These are phyloP conservation scores for Pipistrellus pipistrellus DNA, from an alignment of 2,797 vertebrate genomes.

Conservation along the genomic window DNA sequence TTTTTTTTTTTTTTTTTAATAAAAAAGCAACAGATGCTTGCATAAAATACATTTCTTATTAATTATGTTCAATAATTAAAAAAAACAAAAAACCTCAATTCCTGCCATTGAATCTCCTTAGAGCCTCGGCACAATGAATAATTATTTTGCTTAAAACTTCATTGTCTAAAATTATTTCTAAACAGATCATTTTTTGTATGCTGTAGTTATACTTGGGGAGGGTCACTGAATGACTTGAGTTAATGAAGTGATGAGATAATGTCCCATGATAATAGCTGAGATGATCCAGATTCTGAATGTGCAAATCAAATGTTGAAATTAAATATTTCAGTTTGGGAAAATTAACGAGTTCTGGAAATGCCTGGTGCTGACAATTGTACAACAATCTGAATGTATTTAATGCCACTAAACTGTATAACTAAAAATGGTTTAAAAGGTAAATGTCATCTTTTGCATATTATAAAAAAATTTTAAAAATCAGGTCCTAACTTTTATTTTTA, in stretches of 20 bases:
- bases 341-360: background rate
- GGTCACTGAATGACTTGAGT: background rate
- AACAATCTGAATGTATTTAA: background rate
- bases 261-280: background rate
- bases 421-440: background rate
- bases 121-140: background rate
- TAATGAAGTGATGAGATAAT: conserved; percentile 36
- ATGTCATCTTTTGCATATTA: background rate
- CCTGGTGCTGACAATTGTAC: background rate
- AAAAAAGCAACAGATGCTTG: conserved; percentile 37
- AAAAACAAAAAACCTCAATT: background rate
- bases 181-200: background rate
- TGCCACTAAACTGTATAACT: background rate
- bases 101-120: background rate
- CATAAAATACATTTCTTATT: conserved; percentile 54
- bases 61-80: conserved; percentile 49
- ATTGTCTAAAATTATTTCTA: conserved; percentile 47
- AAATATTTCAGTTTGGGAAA: conserved; percentile 11
- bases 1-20: background rate
- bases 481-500: background rate
- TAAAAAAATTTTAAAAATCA: background rate
- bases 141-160: conserved; percentile 35
- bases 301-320: background rate
- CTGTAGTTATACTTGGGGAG: conserved; percentile 41
- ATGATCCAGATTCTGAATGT: conserved; percentile 31